Evolutionary conservation across 2,113 vertebrate genomes (phyloP), one percentile per base, ranked within the genome.

Genomic region (Paedocypris sp.): DNA sequence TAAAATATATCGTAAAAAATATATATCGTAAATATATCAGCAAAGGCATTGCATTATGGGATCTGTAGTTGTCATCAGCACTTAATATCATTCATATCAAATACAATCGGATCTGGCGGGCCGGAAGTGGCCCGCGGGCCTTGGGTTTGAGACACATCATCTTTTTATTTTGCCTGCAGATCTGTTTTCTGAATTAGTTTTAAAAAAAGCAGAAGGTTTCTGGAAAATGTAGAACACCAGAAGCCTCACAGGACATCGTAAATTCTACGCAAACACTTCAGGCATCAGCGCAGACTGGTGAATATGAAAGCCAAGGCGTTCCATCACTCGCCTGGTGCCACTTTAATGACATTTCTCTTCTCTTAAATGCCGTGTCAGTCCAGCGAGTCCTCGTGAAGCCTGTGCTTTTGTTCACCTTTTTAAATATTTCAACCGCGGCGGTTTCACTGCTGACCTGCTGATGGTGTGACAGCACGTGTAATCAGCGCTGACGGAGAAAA

Each of bases 381-480:
- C 13, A 41, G 22, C 36, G 28, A 18, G 2, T 13, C 26, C 15
- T 29, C 9, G 29, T n/a, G 2, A 43, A 57, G 22, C 53, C 5
- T 29, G 53, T 13, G 60, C 46, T 45, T 49, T 62, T 45, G 50
- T 75, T 57, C 69, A 64, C 58, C 65, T 49, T 62, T n/a, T 31
- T 22, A 48, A 51, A 52, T 39, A 61, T 54, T n/a, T 16, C 18
- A 26, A 56, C 60, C 42, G 7, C 4, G 47, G 20, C 50, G 38
- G 59, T 49, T 62, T 71, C 52, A 53, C 61, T 66, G 70, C 61
- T 67, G 73, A 73, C 71, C 73, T 71, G 70, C 38, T 38, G 61
- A 28, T 62, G 46, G 41, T 28, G 23, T 19, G 13, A 28, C 60
- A 48, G 41, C 28, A 33, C 23, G 8, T 26, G 19, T 33, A 70